Conservation (phyloP, 2,113 vertebrate species). For the Rhea pennata region DNA sequence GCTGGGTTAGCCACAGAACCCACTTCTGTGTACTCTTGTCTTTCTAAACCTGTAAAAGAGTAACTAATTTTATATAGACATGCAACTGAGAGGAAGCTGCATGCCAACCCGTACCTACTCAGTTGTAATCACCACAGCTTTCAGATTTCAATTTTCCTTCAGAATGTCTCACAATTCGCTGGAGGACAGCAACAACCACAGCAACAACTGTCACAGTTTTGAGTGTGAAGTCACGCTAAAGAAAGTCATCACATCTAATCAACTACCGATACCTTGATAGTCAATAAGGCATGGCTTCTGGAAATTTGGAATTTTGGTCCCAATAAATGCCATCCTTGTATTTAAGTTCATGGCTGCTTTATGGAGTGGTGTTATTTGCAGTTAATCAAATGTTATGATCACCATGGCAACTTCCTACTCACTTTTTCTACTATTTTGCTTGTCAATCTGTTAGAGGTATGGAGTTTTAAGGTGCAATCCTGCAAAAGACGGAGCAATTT, state of each 20-base stretch:
- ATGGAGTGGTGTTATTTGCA: conserved; percentile 20
- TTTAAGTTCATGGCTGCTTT: conserved; percentile 4
- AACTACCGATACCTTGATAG: background rate
- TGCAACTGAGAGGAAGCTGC: background rate
- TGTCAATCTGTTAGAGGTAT: conserved; percentile 49
- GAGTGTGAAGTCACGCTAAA: background rate
- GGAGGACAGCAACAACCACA: background rate
- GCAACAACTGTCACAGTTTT: background rate
- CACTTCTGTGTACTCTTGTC: background rate
- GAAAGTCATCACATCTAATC: background rate
- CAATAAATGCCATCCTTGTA: background rate
- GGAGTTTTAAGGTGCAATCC: background rate
- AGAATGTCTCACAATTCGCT: background rate
- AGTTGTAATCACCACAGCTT: background rate
- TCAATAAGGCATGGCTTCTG: background rate
- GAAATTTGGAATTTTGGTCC: conserved; percentile 23
- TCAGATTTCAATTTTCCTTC: background rate
- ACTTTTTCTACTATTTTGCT: conserved; percentile 61
- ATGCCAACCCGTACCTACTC: background rate
- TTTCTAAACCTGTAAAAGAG: background rate
- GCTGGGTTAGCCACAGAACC: background rate
- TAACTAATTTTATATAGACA: background rate
- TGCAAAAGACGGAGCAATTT: conserved; percentile 2
- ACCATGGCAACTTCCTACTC: conserved; percentile 75
- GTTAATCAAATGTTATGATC: conserved; percentile 65